Evolutionary conservation across 2,888 invertebrate genomes (phyloP).

Genomic region (Chesias legatella): DNA sequence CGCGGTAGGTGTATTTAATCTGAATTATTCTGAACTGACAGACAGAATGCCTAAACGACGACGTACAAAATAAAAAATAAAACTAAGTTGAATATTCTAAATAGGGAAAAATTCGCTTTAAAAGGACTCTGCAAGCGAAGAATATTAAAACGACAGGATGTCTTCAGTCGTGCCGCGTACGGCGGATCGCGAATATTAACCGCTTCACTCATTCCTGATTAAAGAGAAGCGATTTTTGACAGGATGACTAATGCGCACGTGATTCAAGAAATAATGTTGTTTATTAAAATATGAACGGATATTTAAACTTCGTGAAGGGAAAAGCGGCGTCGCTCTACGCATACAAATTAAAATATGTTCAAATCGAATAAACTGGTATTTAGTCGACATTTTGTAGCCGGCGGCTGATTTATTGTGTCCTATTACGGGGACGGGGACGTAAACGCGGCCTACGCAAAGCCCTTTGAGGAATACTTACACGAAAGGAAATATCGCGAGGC

Average conservation of each 20-base stretch:
- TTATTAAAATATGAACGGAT: constrained; percentile 70
- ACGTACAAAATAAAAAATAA: constrained; percentile 52
- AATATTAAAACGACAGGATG: constrained; percentile 67
- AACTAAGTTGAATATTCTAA: constrained; percentile 53
- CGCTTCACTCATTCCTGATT: constrained; percentile 65
- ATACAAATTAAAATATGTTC: constrained; percentile 66
- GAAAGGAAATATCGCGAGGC: constrained; percentile 38
- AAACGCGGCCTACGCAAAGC: constrained; percentile 48
- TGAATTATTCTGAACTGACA: constrained; percentile 72
- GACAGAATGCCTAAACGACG: constrained; percentile 69
- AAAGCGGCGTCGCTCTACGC: constrained; percentile 52
- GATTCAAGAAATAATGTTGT: constrained; percentile 62
- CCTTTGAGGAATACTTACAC: constrained; percentile 42
- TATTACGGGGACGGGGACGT: constrained; percentile 46
- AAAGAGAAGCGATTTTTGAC: constrained; percentile 69
- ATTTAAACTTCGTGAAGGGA: constrained; percentile 74
- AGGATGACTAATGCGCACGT: constrained; percentile 69
- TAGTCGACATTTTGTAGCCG: constrained; percentile 50
- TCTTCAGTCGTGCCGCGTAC: constrained; percentile 52
- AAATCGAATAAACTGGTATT: constrained; percentile 60
- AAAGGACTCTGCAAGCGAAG: constrained; percentile 56
- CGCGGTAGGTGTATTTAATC: constrained; percentile 75
- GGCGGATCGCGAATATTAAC: constrained; percentile 61
- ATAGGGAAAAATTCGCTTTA: constrained; percentile 57
- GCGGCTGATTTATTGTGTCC: constrained; percentile 53